Base-by-base conservation (phyloP, 2,797 vertebrate species). In the Hoplostethus atlanticus region DNA sequence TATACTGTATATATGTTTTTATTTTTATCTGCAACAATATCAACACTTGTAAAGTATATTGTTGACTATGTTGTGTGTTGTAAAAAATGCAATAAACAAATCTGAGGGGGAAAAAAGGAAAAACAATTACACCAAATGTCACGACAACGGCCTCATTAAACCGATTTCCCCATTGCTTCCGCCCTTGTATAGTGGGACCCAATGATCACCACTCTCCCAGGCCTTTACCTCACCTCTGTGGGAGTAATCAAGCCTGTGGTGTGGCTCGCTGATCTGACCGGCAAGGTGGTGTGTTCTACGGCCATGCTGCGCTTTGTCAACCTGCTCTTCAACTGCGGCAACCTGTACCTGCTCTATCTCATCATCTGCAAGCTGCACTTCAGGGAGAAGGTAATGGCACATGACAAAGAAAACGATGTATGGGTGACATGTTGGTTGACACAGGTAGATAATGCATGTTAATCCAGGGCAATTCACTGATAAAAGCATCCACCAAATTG, bases 151-250 rank as follows among this genome's bases (percentile, higher is more conserved):
- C 15, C 10, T 47, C 4, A 31, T 2, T 31, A 8, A 2, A n/a
- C 28, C 44, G 11, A 59, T 21, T 3, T 16, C 7, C 46, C 46
- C 46, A 4, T 47, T 47, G 7, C 34, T 59, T 42, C 48, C 28
- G n/a, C 51, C 46, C 2, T 17, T 53, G 0, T 53, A 16, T 71
- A 99, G 98, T 99, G 98, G 98, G 96, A 99, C 89, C 97, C 97
- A 0, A 99, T 98, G 98, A 98, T 99, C 89, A 99, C 98, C 44
- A 99, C 98, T 0, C 90, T 96, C 6, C 98, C 98, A 0, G 98
- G 98, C 36, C 90, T 99, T 25, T 99, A 99, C 89, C 94, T 99
- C 58, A 87, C 94, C 30, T 96, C 98, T 0, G 96, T 98, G 68
- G 98, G 97, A 0, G 84, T 96, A 8, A 95, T 98, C 87, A 97